Evolutionary conservation across 2,113 vertebrate genomes (phyloP).

Genomic region (Ageneiosus marmoratus): DNA sequence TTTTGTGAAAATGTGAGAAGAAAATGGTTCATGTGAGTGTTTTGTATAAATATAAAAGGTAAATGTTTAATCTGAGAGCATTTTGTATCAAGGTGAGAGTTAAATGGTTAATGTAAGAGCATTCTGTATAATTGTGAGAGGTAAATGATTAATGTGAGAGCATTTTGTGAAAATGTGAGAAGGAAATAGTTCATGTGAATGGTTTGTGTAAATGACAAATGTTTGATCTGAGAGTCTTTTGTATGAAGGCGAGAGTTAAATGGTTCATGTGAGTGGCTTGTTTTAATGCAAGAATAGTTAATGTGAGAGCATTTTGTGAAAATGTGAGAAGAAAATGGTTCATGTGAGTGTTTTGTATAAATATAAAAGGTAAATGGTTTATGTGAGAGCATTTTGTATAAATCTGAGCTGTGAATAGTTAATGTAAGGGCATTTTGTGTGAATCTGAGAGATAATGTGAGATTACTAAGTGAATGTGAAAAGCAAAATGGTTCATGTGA

Average conservation of each 20-base stretch:
- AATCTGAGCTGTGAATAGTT: background rate
- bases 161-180: background rate
- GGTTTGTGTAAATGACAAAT: background rate
- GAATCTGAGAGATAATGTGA: too few relatives aligned
- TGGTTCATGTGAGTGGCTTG: background rate
- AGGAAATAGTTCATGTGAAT: background rate
- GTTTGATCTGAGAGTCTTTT: background rate
- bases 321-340: background rate
- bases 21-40: background rate
- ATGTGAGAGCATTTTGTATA: too few relatives aligned
- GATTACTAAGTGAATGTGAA: too few relatives aligned
- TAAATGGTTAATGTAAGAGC: background rate
- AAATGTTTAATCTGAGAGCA: background rate
- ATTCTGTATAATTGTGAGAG: background rate
- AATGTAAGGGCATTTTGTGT: background rate
- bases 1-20: background rate
- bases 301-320: background rate
- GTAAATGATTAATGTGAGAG: background rate
- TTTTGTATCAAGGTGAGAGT: background rate
- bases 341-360: too few relatives aligned
- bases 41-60: background rate
- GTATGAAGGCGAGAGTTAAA: background rate
- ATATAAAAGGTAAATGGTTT: too few relatives aligned
- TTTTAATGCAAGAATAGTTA: background rate
- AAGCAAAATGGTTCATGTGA: background rate